Evolutionary conservation across 2,113 vertebrate species (phyloP), one percentile per base, ranked within the genome.

Genomic region (Boulengeromyrus knoepffleri): DNA sequence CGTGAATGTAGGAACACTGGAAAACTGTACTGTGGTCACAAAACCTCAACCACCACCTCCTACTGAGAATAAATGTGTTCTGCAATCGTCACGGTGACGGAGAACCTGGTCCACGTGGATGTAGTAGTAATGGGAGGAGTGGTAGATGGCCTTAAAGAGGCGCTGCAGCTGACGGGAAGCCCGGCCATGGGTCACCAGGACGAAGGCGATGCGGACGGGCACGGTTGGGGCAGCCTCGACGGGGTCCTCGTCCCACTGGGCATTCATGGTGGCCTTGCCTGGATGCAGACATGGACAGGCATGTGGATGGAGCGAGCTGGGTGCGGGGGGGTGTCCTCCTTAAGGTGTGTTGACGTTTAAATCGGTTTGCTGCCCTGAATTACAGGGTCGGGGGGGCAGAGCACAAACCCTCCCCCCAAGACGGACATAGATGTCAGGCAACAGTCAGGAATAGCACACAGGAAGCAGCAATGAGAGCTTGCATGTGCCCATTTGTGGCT

Each of bases 101-200:
- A 92, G 90, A 95, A 99, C 99, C 98, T 99, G 97, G 94, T 99
- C 99, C 45, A 99, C 98, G 1, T 99, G 99, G 94, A 99, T 98
- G 94, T 99, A 99, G 96, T 98, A 99, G 95, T 97, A 99, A 94
- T 99, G 98, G 83, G 98, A 97, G 21, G 94, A 95, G 96, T 99
- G 98, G 95, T 99, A 99, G 94, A 99, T 99, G 94, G 99, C 98
- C 96, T 99, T 99, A 95, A 99, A 99, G 96, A 99, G 97, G 92
- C 98, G 97, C 21, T 97, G 97, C 83, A 99, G 97, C 94, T 99
- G 99, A 88, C 99, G 97, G 2, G 98, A 97, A 56, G 98, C 98
- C 39, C 97, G 96, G 89, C 99, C 99, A 39, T 99, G 99, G 88
- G 99, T 97, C 94, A 99, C 98, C 95, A 99, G 94, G 90, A 99